Evolutionary conservation across 1,140 invertebrate genomes (phyloP).

Genomic region (Papilio glaucus): DNA sequence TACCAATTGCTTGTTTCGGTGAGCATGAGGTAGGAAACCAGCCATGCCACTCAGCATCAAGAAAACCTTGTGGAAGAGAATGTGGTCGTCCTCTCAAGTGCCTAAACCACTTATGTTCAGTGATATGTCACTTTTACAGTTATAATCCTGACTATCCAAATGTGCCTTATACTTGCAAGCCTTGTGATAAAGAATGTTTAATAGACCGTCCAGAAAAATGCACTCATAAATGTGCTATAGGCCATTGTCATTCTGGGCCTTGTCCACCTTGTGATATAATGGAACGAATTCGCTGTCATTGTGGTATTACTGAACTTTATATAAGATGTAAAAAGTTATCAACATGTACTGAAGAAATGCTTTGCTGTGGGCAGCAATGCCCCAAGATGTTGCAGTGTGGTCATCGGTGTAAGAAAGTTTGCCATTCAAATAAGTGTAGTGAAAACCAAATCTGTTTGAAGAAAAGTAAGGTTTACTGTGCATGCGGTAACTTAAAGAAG

Average conservation of each 20-base stretch:
- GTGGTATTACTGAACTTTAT: conserved; percentile 89
- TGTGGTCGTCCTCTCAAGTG: conserved; percentile 89
- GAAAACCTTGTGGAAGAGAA: conserved; percentile 88
- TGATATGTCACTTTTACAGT: conserved; percentile 89
- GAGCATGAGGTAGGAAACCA: conserved; percentile 90
- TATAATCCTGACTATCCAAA: conserved; percentile 71
- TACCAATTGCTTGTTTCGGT: conserved; percentile 91
- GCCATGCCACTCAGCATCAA: conserved; percentile 89
- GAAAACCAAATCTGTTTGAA: conserved; percentile 88
- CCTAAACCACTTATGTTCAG: conserved; percentile 90
- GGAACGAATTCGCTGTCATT: conserved; percentile 91
- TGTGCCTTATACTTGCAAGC: conserved; percentile 85
- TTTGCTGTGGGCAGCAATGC: conserved; percentile 93
- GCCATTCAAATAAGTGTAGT: conserved; percentile 91
- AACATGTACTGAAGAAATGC: conserved; percentile 83
- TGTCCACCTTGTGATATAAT: conserved; percentile 89
- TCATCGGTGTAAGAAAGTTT: conserved; percentile 90
- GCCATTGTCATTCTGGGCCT: conserved; percentile 88
- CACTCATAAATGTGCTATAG: conserved; percentile 88
- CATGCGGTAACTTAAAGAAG: conserved; percentile 91
- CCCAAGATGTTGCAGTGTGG: conserved; percentile 90
- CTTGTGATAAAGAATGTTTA: conserved; percentile 89
- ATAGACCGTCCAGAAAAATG: conserved; percentile 90
- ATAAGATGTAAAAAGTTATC: conserved; percentile 88
- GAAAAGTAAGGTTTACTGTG: conserved; percentile 91